phyloP scores from a whole-genome alignment of 2,113 vertebrate species.

The Periophthalmodon schlosseri region DNA sequence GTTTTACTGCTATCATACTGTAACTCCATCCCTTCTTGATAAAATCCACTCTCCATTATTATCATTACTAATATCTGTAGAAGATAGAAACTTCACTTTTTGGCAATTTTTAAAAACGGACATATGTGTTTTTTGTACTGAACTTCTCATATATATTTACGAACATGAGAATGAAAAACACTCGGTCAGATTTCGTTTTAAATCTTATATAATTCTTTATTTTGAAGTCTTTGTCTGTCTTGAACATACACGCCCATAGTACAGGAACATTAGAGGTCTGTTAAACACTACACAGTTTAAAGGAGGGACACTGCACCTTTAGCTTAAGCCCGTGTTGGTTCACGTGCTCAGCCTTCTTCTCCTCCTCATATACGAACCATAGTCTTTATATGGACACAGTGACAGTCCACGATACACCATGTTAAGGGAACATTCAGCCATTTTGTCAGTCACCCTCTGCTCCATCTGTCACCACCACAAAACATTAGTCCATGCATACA shows the following conservation, averaged over 20 bases:
- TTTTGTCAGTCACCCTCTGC: constrained; percentile 43
- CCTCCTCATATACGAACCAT: constrained; percentile 19
- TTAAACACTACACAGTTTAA: constrained; percentile 30
- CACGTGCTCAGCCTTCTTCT: constrained; percentile 4
- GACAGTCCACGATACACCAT: constrained; percentile 51
- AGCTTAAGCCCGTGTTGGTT: constrained; percentile 18
- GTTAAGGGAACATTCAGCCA: constrained; percentile 46
- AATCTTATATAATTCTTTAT: constrained; percentile 59
- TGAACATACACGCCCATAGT: constrained; percentile 61
- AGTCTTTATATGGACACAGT: constrained; percentile 35
- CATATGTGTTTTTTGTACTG: too few species aligned
- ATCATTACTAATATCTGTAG: too few species aligned
- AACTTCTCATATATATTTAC: too few species aligned
- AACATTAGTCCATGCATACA: constrained; percentile 74
- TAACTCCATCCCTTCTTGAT: too few species aligned
- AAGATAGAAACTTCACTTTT: too few species aligned
- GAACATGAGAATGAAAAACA: not conserved
- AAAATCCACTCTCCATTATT: too few species aligned
- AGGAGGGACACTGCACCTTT: constrained; percentile 15
- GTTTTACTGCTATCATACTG: too few species aligned
- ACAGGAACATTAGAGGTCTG: constrained; percentile 63
- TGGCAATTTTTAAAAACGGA: too few species aligned
- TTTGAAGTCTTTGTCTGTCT: constrained; percentile 66
- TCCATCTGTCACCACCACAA: constrained; percentile 40
- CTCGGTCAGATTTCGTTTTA: not conserved